Percentiles rank a stretch among this genome's conserved stretches.
Conservation (phyloP, 92 coral and sea anemone genomes). For the Epizoanthus ramosus region DNA sequence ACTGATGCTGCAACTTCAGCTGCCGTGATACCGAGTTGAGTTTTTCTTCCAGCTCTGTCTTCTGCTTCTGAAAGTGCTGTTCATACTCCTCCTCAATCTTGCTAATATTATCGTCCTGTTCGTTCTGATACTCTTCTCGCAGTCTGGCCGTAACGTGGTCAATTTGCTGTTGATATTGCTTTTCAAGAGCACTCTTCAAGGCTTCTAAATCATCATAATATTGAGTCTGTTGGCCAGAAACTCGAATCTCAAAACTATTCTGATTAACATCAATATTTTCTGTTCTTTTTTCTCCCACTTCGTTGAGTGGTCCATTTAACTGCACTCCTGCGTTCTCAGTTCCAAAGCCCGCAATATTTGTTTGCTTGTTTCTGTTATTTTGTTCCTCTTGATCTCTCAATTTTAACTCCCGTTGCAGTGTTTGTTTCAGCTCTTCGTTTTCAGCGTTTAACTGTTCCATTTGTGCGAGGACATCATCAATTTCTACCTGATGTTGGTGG, state of each 20-base stretch:
- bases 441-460: slow-evolving; percentile 74
- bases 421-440: slow-evolving; percentile 63
- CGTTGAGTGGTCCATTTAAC: slow-evolving; percentile 46
- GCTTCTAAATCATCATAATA: slow-evolving; percentile 51
- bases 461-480: slow-evolving; percentile 74
- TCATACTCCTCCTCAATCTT: slow-evolving; percentile 90
- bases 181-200: slow-evolving; percentile 58
- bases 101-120: slow-evolving; percentile 76
- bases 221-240: slow-evolving; percentile 31
- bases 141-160: slow-evolving; percentile 74
- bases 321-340: slow-evolving; percentile 21
- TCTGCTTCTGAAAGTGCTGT: slow-evolving; percentile 86
- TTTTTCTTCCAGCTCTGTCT: slow-evolving; percentile 80
- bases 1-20: slow-evolving; percentile 80
- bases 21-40: slow-evolving; percentile 88
- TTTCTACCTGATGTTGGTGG: slow-evolving; percentile 76
- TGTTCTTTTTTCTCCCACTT: slow-evolving; percentile 52
- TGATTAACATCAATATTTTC: slow-evolving; percentile 17
- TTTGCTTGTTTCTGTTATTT: slow-evolving; percentile 20
- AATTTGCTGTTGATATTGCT: slow-evolving; percentile 74
- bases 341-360: slow-evolving; percentile 33
- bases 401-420: slow-evolving; percentile 52
- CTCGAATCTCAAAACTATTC: slow-evolving; percentile 27
- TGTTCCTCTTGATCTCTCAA: slow-evolving; percentile 8
- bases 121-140: slow-evolving; percentile 83